Percentiles rank a stretch among this genome's conserved stretches.
Evolutionary conservation across 2,113 vertebrate genomes (phyloP).

Genomic region (Elgaria multicarinata): DNA sequence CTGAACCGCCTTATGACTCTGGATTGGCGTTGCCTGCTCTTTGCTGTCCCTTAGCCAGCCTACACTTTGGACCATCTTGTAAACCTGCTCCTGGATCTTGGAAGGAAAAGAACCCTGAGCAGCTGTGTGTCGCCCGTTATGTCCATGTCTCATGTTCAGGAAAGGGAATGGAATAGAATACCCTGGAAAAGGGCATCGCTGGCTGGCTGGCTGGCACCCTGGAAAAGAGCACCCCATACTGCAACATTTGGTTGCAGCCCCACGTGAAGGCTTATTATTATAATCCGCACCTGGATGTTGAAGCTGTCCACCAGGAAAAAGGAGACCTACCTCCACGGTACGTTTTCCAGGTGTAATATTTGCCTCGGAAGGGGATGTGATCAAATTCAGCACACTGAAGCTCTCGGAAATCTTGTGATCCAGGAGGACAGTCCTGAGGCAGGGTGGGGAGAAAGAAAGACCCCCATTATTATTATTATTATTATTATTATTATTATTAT

Average conservation of each 20-base stretch:
- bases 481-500: neutral
- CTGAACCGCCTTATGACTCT: no score
- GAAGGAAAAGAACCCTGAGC: no score
- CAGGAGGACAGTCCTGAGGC: slow-evolving; percentile 88
- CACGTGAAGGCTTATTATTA: no score
- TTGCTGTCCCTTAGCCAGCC: no score
- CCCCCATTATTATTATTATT: neutral
- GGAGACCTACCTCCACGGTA: slow-evolving; percentile 90
- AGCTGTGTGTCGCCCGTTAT: no score
- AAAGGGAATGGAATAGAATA: no score
- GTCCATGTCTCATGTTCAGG: no score
- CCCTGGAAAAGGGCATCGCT: no score
- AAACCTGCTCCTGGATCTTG: no score
- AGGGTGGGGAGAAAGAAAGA: neutral
- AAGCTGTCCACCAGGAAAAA: neutral
- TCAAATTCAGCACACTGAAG: slow-evolving; percentile 95
- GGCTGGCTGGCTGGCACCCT: no score
- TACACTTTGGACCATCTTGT: no score
- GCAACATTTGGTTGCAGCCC: neutral
- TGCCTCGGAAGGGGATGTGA: slow-evolving; percentile 92
- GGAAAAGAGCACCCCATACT: neutral
- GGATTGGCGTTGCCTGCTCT: no score
- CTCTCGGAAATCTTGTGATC: slow-evolving; percentile 94
- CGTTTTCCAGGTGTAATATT: slow-evolving; percentile 96
- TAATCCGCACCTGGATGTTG: neutral